Evolutionary conservation across 2,113 vertebrate species (phyloP), one percentile per base, ranked within the genome.

Genomic region (Spheniscus mendiculus): DNA sequence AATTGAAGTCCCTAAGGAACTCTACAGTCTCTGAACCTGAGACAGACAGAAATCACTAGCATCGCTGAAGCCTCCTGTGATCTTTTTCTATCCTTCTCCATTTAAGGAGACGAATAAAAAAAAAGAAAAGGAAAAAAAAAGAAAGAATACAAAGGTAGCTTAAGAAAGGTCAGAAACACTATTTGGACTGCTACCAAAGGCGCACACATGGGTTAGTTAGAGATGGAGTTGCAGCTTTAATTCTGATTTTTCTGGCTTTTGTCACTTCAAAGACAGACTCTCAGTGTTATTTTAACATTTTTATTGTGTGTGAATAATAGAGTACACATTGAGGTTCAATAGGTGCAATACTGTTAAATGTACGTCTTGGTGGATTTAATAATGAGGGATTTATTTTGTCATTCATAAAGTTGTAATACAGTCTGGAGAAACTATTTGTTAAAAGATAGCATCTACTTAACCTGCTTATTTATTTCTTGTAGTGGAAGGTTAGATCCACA

Each of bases 381-480:
- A 99, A 98, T 98, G 98, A 98, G 98, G 95, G 98, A 98, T 98
- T 98, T 99, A 98, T 98, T 98, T 98, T 98, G 97, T 98, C 98
- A 98, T 98, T 98, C 98, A 98, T 98, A 98, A 98, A 98, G 97
- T 98, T 98, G 98, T 98, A 98, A 98, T 98, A 96, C 97, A 98
- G 97, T 98, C 95, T 97, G 87, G 97, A 98, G 97, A 98, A 98
- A 98, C 97, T 98, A 98, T 98, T 99, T 99, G 98, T 99, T 99
- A 99, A 99, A 99, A 99, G 99, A 99, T 99, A 99, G 98, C 98
- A 99, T 99, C 98, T 99, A 98, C 98, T 99, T 99, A 99, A 99
- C 99, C 99, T 99, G 98, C 98, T 99, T 99, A 99, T 99, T 99
- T 99, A 99, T 99, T 98, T 99, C 98, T 98, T 98, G 97, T 98